phyloP scores from a whole-genome alignment of 2,888 invertebrate species.

The Synanthedon andrenaeformis region DNA sequence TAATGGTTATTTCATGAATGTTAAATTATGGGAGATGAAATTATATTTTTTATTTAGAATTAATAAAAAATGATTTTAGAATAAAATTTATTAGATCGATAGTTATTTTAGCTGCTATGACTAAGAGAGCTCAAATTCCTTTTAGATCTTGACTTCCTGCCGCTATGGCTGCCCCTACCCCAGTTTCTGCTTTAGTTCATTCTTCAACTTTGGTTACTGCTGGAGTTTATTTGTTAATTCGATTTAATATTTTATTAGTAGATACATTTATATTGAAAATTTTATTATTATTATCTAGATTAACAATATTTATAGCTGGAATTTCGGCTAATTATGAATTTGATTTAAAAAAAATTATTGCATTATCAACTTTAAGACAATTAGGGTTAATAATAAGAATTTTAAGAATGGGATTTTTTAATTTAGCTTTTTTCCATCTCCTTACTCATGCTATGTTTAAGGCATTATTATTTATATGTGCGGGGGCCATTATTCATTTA shows the following conservation, averaged over 20 bases:
- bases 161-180: conserved; percentile 82
- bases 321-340: conserved; percentile 73
- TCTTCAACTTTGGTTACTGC: conserved; percentile 85
- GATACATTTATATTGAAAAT: conserved; percentile 46
- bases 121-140: conserved; percentile 85
- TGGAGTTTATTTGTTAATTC: conserved; percentile 80
- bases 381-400: conserved; percentile 79
- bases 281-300: conserved; percentile 65
- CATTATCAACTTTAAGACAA: conserved; percentile 80
- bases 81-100: conserved; percentile 53
- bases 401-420: conserved; percentile 64
- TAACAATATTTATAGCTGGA: conserved; percentile 73
- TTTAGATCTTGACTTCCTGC: conserved; percentile 82
- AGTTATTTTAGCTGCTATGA: conserved; percentile 71
- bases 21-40: conserved; percentile 67
- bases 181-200: conserved; percentile 80
- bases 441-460: conserved; percentile 82
- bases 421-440: conserved; percentile 78
- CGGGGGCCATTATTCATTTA: conserved; percentile 76
- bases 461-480: conserved; percentile 79
- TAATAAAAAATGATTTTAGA: conserved; percentile 49
- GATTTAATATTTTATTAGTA: conserved; percentile 69
- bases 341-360: conserved; percentile 85
- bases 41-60: conserved; percentile 66
- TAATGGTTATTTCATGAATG: conserved; percentile 71